These are phyloP conservation scores for Slavum lentiscoides DNA, from an alignment of 2,888 invertebrate species.

Conservation along the genomic window DNA sequence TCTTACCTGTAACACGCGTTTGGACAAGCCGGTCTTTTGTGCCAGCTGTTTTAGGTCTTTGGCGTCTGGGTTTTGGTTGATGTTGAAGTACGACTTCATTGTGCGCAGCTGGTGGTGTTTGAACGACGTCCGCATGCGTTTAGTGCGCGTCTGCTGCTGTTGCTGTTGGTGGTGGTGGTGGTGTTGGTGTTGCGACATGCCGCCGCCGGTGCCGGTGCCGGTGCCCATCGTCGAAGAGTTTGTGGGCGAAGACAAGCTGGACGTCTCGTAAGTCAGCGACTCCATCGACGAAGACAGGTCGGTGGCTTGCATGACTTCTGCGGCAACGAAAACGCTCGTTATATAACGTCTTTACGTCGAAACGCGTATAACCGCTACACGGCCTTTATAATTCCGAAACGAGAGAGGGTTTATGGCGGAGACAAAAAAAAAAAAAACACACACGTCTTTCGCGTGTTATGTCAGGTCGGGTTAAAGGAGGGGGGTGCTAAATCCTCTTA, in stretches of 20 bases:
- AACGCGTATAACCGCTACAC: not conserved
- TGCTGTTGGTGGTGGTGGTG: slow-evolving; percentile 41
- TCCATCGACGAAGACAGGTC: slow-evolving; percentile 78
- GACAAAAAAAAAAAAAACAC: too few species aligned
- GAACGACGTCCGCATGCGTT: slow-evolving; percentile 98
- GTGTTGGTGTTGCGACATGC: slow-evolving; percentile 13
- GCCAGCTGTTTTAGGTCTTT: slow-evolving; percentile 98
- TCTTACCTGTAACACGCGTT: slow-evolving; percentile 92
- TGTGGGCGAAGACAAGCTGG: slow-evolving; percentile 57
- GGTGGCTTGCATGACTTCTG: slow-evolving; percentile 75
- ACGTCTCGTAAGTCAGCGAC: slow-evolving; percentile 69
- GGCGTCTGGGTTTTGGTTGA: slow-evolving; percentile 99
- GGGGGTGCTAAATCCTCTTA: too few species aligned
- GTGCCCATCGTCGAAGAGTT: slow-evolving; percentile 50
- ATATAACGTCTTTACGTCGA: not conserved
- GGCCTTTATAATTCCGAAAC: not conserved
- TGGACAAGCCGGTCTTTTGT: slow-evolving; percentile 96
- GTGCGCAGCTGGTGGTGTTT: slow-evolving; percentile 98
- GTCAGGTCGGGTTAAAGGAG: too few species aligned
- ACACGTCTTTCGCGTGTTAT: too few species aligned
- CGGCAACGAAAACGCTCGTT: slow-evolving; percentile 54
- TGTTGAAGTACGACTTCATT: slow-evolving; percentile 98
- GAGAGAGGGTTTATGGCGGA: too few species aligned
- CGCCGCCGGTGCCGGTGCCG: not conserved
- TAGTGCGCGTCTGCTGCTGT: slow-evolving; percentile 67